Base-by-base conservation (phyloP, 1,140 invertebrate genomes). In the Listronotus bonariensis region DNA sequence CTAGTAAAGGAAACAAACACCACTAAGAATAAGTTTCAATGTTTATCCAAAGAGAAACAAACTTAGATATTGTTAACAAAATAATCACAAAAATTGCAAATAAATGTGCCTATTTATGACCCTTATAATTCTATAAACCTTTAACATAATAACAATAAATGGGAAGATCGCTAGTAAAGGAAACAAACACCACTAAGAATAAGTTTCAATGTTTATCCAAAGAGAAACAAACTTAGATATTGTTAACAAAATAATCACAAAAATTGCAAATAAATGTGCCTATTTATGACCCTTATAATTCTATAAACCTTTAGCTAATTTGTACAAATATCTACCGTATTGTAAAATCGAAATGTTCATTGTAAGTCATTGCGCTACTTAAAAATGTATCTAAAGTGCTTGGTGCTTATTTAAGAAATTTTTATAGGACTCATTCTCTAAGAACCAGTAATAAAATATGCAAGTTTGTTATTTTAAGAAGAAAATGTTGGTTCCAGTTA, bases 51-150 rank as follows among this genome's bases (percentile, higher is more conserved):
- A 34, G 34, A 32, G 34, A 43, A 8, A 32, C 31, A 32, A 15
- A 8, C 31, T 20, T 45, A 12, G 18, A 18, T 15, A 51, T 38
- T 31, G 3, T n/a, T 20, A 17, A n/a, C 10, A 36, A 53, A 34
- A 53, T 36, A 53, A 53, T 53, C 40, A 20, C 12, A 55, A 38
- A 36, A 9, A 38, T 42, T 43, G 53, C 49, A 61, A 53, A 52
- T 53, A 53, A 61, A 41, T 32, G 59, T 61, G 59, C 59, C 59
- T 61, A 61, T 57, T 46, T 57, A 41, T 55, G 45, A 49, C 57
- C 43, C 40, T 40, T 20, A 18, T 42, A 36, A 36, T 36, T 36
- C 34, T 36, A 36, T 36, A 41, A 46, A 38, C 53, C 57, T 61
- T 41, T 61, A 61, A 48, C 40, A n/a, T n/a, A n/a, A n/a, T n/a